Evolutionary conservation across 2,797 vertebrate genomes (phyloP).

Genomic region (Oceanodroma leucorhoa): DNA sequence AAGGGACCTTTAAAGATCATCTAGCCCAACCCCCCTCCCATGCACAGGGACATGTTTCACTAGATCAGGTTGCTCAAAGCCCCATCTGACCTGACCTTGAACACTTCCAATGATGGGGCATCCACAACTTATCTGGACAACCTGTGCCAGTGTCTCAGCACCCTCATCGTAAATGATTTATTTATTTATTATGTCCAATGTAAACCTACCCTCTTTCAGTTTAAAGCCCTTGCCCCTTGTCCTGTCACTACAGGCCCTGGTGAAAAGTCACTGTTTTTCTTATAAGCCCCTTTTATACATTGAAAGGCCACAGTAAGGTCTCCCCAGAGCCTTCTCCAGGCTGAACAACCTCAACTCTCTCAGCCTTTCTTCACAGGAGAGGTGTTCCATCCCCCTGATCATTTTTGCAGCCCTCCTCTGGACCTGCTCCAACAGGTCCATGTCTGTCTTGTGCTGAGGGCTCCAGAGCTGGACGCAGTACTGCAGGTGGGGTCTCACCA

Average conservation of each 20-base stretch:
- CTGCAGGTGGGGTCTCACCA: not conserved
- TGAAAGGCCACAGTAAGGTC: not conserved
- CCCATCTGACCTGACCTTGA: not conserved
- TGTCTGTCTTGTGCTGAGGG: not conserved
- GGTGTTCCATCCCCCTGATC: not conserved
- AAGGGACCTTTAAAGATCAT: not conserved
- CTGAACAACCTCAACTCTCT: not conserved
- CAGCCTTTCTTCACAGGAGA: not conserved
- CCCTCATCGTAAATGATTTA: fast-evolving
- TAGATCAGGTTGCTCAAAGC: not conserved
- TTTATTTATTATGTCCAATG: not conserved
- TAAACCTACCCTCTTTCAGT: not conserved
- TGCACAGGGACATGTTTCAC: not conserved
- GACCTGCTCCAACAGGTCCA: not conserved
- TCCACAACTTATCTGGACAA: not conserved
- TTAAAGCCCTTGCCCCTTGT: not conserved
- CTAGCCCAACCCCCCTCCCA: not conserved
- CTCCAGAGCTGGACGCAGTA: not conserved
- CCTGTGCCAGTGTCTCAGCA: not conserved
- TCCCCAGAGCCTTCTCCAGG: not conserved
- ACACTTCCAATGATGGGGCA: too few species aligned
- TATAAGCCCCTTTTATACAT: not conserved
- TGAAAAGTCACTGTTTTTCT: not conserved
- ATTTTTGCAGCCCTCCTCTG: not conserved
- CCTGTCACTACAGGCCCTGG: not conserved